Percentiles rank a stretch among this genome's conserved stretches.
Evolutionary conservation across 2,113 vertebrate genomes (phyloP).

Genomic region (Melospiza georgiana): DNA sequence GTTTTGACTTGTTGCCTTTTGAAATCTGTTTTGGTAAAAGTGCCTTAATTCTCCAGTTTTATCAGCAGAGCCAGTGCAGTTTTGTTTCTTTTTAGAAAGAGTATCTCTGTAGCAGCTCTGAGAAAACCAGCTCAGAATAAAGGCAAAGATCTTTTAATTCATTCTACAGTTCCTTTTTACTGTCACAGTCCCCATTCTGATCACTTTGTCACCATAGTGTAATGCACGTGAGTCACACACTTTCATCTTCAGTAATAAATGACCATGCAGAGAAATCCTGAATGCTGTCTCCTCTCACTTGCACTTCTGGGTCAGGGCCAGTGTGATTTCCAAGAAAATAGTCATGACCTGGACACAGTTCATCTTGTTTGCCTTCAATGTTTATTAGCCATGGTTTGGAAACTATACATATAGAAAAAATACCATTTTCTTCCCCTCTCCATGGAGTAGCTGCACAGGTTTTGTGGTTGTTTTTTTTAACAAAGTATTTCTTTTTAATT

Average conservation of each 20-base stretch:
- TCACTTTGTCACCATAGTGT: not conserved
- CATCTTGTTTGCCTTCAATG: not conserved
- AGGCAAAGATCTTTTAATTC: slow-evolving; percentile 10
- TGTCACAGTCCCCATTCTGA: not conserved
- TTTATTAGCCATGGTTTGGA: not conserved
- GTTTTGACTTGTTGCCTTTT: slow-evolving; percentile 33
- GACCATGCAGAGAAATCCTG: not conserved
- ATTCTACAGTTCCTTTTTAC: not conserved
- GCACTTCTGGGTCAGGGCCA: not conserved
- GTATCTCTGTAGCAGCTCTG: not conserved
- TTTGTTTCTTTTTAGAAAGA: not conserved
- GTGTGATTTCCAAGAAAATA: not conserved
- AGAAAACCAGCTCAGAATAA: not conserved
- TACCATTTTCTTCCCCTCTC: rapidly evolving
- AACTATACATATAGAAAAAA: not conserved
- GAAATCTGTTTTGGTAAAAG: slow-evolving; percentile 28
- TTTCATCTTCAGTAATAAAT: slow-evolving; percentile 42
- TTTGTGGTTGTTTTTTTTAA: not conserved
- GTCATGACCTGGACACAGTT: not conserved
- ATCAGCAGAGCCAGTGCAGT: not conserved
- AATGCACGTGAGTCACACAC: not conserved
- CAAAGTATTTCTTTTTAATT: not conserved
- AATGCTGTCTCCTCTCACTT: slow-evolving; percentile 28
- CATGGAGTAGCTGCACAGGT: not conserved
- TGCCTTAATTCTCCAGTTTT: slow-evolving; percentile 42